Evolutionary conservation across 2,888 invertebrate species (phyloP), one percentile per base, ranked within the genome.

Genomic region (Pocota personata): DNA sequence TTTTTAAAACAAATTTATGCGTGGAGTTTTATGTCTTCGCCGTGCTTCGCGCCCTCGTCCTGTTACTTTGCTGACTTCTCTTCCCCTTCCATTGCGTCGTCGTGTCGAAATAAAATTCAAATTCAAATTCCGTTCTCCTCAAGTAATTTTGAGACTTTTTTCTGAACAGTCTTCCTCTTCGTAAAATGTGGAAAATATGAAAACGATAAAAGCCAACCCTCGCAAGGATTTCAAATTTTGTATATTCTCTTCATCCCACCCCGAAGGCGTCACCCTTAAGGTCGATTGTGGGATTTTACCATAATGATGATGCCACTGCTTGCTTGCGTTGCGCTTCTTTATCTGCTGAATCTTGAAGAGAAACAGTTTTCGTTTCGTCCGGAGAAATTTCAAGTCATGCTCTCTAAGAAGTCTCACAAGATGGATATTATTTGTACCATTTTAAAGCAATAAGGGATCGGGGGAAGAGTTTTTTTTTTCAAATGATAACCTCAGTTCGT

Each of bases 251-350:
- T 40, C 30, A 8, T 5, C 21, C 27, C 52, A 52, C 32, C 16
- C 27, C 19, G 14, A 16, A 2, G 40, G 24, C 32, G 64, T 48
- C 57, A 66, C 43, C 64, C 73, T 66, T 57, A 76, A 75, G 76
- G 76, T 66, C 67, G 80, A 80, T 79, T 82, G 64, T 71, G 82
- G 73, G 75, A 52, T 76, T 71, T 82, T 67, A 50, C 48, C 71
- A 71, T 76, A 64, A 76, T 71, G 69, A 82, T 82, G 78, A 79
- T 77, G 64, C 67, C 79, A 79, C 76, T 76, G 82, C 64, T 79
- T 84, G 79, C 79, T 84, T 79, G 73, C 83, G 50, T 83, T 83
- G 83, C 78, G 78, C 73, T 83, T 73, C 67, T 79, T 79, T 84
- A 79, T 84, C 83, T 75, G 58, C 66, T 67, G 43, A 37, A 83